Evolutionary conservation across 2,888 invertebrate species (phyloP).

Genomic region (Geophilus truncorum): DNA sequence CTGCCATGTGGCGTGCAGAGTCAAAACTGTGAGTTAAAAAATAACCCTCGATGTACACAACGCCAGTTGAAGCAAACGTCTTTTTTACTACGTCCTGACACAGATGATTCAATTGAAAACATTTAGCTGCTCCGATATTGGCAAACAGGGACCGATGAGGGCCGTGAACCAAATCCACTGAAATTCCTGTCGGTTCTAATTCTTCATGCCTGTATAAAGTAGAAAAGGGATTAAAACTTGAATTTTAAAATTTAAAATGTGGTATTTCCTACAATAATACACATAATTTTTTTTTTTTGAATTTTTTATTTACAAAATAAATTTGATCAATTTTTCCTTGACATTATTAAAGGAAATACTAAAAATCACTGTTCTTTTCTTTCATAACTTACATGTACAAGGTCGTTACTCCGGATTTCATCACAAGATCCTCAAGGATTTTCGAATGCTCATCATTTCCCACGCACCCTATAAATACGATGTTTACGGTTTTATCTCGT

Average conservation of each 20-base stretch:
- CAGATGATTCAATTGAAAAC: slow-evolving; percentile 48
- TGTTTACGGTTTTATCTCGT: slow-evolving; percentile 43
- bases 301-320: too few relatives aligned
- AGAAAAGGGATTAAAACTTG: background rate
- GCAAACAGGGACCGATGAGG: slow-evolving; percentile 54
- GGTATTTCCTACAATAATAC: too few relatives aligned
- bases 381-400: slow-evolving; percentile 44
- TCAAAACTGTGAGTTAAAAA: slow-evolving; percentile 55
- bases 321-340: too few relatives aligned
- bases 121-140: slow-evolving; percentile 56
- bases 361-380: too few relatives aligned
- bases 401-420: slow-evolving; percentile 50
- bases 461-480: slow-evolving; percentile 53
- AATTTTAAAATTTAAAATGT: too few relatives aligned
- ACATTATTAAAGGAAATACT: too few relatives aligned
- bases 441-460: slow-evolving; percentile 53
- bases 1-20: slow-evolving; percentile 51
- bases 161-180: slow-evolving; percentile 53
- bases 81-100: slow-evolving; percentile 41
- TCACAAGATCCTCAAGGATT: slow-evolving; percentile 48
- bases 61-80: slow-evolving; percentile 42
- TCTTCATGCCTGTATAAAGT: slow-evolving; percentile 40
- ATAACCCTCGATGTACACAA: slow-evolving; percentile 57
- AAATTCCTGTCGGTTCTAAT: slow-evolving; percentile 53
- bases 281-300: too few relatives aligned